A percentile compares a stretch with the other conserved stretches of the same genome.
phyloP scores from a whole-genome alignment of 2,113 vertebrate genomes.

The Cyanoderma ruficeps region DNA sequence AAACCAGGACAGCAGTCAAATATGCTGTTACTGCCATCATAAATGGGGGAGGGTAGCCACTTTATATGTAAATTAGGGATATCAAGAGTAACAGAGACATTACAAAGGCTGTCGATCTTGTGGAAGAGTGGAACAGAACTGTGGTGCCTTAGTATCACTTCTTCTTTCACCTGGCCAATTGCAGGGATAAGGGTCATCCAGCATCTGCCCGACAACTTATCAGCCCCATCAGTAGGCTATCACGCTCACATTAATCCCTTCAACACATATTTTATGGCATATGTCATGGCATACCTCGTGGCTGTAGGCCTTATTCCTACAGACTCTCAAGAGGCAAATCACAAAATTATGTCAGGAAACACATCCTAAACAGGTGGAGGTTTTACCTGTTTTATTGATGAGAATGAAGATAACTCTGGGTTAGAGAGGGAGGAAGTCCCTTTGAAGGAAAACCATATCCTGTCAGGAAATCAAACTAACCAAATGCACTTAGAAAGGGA shows the following conservation, averaged over 20 bases:
- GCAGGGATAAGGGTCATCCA: background rate
- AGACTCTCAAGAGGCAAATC: background rate
- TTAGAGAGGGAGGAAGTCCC: background rate
- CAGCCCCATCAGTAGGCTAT: background rate
- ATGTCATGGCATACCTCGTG: background rate
- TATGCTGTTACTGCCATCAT: background rate
- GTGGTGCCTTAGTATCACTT: background rate
- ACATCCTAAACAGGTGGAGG: background rate
- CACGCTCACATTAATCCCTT: background rate
- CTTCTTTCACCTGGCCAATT: background rate
- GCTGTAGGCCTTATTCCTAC: background rate
- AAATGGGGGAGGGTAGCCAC: background rate
- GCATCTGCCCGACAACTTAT: background rate
- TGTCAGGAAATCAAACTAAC: background rate
- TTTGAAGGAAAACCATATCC: background rate
- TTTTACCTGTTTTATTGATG: background rate
- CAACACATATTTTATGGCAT: background rate
- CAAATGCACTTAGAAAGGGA: background rate
- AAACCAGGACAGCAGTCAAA: no score
- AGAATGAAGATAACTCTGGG: background rate
- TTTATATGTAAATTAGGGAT: background rate
- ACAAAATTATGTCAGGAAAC: background rate
- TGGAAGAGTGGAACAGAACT: background rate
- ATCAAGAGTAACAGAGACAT: background rate
- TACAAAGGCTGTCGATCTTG: background rate